These are phyloP conservation scores for Aldabrachelys gigantea DNA, from an alignment of 2,113 vertebrate genomes.

Conservation along the genomic window DNA sequence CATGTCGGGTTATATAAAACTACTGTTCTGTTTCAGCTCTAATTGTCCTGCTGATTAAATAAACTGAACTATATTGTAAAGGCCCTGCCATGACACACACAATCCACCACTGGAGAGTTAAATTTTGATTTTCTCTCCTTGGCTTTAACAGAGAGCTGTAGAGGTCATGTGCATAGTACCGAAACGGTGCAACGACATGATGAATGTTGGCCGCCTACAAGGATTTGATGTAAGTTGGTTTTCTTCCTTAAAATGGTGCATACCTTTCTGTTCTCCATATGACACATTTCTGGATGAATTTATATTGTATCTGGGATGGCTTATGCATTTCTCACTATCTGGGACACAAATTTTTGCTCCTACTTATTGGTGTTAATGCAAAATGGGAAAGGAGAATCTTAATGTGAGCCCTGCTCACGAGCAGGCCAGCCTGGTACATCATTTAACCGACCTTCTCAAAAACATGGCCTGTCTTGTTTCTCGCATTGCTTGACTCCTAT, in stretches of 20 bases:
- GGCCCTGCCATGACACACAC: background rate
- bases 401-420: background rate
- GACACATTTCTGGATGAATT: background rate
- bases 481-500: background rate
- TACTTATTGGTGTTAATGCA: background rate
- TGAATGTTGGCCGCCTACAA: constrained; percentile 97
- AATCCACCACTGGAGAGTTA: background rate
- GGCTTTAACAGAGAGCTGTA: constrained; percentile 89
- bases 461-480: background rate
- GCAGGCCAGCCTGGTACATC: too few species aligned
- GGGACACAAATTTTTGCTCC: background rate
- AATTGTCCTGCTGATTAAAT: background rate
- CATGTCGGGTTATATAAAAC: background rate
- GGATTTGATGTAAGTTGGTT: constrained; percentile 93
- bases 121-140: constrained; percentile 40
- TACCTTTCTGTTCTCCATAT: background rate
- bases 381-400: background rate
- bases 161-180: constrained; percentile 98
- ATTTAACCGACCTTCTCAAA: background rate
- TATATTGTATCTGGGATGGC: background rate
- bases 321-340: background rate
- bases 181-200: constrained; percentile 98
- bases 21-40: background rate
- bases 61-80: background rate
- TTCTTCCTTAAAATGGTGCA: background rate